A percentile compares a stretch with the other conserved stretches of the same genome.
phyloP scores from a whole-genome alignment of 2,888 invertebrate species.

The Leptopilina syphax region DNA sequence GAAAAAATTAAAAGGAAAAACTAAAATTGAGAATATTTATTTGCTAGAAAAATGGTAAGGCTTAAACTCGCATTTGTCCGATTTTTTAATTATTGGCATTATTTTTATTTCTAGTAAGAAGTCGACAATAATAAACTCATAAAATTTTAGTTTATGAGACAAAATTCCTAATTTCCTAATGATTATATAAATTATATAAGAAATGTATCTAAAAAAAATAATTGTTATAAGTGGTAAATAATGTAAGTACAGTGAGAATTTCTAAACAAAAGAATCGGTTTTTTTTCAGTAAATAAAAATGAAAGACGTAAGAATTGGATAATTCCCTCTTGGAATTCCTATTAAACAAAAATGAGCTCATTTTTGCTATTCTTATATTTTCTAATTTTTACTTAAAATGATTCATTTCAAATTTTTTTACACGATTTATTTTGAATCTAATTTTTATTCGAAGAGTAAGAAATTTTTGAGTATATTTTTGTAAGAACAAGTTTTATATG shows the following conservation, averaged over 20 bases:
- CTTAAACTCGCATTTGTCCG: too few species aligned
- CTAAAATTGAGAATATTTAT: too few species aligned
- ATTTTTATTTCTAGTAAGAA: too few species aligned
- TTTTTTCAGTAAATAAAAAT: neutral
- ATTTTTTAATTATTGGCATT: too few species aligned
- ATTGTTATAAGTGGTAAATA: neutral
- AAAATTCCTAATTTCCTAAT: neutral
- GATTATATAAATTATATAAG: neutral
- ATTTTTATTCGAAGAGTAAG: too few species aligned
- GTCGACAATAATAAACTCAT: too few species aligned
- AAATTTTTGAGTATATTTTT: slow-evolving; percentile 49
- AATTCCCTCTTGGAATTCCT: slow-evolving; percentile 25
- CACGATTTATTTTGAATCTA: neutral
- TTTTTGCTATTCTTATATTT: neutral
- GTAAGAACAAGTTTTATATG: slow-evolving; percentile 57
- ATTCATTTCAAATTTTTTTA: neutral
- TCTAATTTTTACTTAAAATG: neutral
- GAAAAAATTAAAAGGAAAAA: too few species aligned
- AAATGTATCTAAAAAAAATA: neutral
- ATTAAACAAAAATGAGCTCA: neutral
- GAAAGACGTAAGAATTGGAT: slow-evolving; percentile 15
- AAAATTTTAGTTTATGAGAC: neutral
- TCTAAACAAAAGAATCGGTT: neutral
- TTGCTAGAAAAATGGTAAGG: too few species aligned
- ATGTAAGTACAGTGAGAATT: neutral